Conservation (phyloP, 2,113 vertebrate species). For the Perognathus longimembris region DNA sequence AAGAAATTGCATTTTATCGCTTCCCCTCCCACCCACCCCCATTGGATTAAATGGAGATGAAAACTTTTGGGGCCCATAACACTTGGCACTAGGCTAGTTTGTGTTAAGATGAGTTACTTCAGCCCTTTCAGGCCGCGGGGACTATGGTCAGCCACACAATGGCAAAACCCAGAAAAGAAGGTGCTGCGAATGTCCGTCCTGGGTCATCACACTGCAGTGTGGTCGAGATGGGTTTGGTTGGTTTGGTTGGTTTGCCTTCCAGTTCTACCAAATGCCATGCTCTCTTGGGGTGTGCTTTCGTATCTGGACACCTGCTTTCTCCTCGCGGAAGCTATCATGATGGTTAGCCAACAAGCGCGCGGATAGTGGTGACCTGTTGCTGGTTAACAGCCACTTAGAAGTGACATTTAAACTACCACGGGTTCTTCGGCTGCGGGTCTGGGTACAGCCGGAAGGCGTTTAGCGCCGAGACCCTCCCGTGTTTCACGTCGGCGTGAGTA, state of each 20-base stretch:
- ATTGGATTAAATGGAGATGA: conserved; percentile 80
- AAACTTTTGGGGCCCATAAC: conserved; percentile 56
- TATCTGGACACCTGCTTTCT: too few species aligned
- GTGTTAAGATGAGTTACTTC: conserved; percentile 61
- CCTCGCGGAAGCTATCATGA: background rate
- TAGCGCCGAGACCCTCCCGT: background rate
- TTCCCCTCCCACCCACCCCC: conserved; percentile 29
- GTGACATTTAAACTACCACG: background rate
- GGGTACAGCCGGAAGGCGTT: too few species aligned
- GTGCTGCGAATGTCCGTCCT: background rate
- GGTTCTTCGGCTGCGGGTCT: background rate
- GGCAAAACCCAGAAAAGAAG: conserved; percentile 23
- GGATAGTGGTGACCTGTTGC: background rate
- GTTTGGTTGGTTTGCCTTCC: background rate
- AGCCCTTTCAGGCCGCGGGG: background rate
- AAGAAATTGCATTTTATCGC: conserved; percentile 78
- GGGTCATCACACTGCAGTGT: background rate
- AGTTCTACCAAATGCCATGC: background rate
- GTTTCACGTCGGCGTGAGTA: too few species aligned
- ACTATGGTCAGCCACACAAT: background rate
- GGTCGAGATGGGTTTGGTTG: background rate
- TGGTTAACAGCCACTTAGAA: background rate
- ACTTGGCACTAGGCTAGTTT: conserved; percentile 22
- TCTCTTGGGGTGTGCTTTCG: too few species aligned
- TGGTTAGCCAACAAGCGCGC: background rate